Base-by-base conservation (phyloP, 2,888 invertebrate species). In the Lasioglossum zephyrum region DNA sequence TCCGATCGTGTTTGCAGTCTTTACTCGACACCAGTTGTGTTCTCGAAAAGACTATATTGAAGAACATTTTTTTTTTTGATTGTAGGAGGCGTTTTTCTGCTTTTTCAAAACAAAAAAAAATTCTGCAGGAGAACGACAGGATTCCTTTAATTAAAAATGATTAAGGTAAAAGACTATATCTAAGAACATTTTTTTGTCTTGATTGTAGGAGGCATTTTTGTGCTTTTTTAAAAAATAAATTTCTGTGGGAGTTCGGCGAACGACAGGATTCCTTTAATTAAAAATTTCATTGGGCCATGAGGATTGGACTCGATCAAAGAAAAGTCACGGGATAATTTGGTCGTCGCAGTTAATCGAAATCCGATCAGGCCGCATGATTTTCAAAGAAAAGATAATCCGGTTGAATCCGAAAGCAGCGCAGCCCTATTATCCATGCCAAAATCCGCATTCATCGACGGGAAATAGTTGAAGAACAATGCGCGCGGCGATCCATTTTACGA, bases 291-390 rank as follows among this genome's bases (percentile, higher is more conserved):
- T 44, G 31, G 11, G 4, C 9, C 26, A 5, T 3, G 11, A 31
- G 39, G 26, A n/a, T 39, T n/a, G 18, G n/a, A n/a, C 41, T 53
- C 6, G 39, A 4, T 70, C 36, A 70, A 53, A 36, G 39, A 75
- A 44, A 13, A 26, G 39, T 36, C 75, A n/a, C n/a, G 57, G n/a
- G 31, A 57, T 39, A 75, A 57, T 75, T 26, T n/a, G 39, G 13
- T 26, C 57, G 57, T 16, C 57, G 26, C 53, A n/a, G 57, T 75
- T 57, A 75, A 39, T 57, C 41, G 39, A 57, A 75, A 41, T 60
- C 57, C 18, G 26, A 26, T 41, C n/a, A 57, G n/a, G 9, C 26
- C 18, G 39, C 60, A 60, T 41, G 26, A 57, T 26, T 18, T 75
- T 60, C 57, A 16, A 60, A 26, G 39, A 41, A 39, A 75, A 60